phyloP scores from a whole-genome alignment of 1,140 invertebrate genomes.

The Euwallacea similis region DNA sequence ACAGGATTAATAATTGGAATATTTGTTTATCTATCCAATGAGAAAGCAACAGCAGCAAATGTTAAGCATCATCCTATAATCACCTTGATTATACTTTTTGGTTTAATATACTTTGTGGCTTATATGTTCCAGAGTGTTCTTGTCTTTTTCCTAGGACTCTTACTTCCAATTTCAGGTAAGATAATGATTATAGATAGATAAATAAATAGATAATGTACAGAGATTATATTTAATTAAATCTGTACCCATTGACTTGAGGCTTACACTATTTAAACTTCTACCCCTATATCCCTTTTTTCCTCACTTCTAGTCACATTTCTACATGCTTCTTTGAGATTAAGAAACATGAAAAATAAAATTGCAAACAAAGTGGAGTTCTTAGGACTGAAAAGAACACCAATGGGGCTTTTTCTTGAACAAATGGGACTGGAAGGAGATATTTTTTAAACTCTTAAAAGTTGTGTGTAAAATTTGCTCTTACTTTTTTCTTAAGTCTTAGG shows the following conservation, averaged over 20 bases:
- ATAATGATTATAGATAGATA: too few relatives aligned
- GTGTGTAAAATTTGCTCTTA: too few relatives aligned
- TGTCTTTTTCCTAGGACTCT: slow-evolving; percentile 73
- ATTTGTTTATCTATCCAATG: slow-evolving; percentile 67
- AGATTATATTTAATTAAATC: too few relatives aligned
- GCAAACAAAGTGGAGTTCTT: slow-evolving; percentile 76
- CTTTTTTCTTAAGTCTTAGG: too few relatives aligned
- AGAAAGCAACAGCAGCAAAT: slow-evolving; percentile 60
- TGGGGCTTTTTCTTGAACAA: slow-evolving; percentile 77
- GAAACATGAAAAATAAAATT: slow-evolving; percentile 80
- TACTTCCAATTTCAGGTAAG: slow-evolving; percentile 72
- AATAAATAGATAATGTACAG: too few relatives aligned
- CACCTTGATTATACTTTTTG: slow-evolving; percentile 63
- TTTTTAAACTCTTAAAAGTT: slow-evolving; percentile 42
- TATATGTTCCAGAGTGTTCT: slow-evolving; percentile 74
- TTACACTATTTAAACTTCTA: too few relatives aligned
- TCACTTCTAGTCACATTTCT: slow-evolving; percentile 69
- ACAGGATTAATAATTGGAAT: slow-evolving; percentile 63
- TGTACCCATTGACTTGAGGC: too few relatives aligned
- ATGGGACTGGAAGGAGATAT: slow-evolving; percentile 69
- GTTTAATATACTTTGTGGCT: slow-evolving; percentile 66
- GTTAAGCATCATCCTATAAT: slow-evolving; percentile 73
- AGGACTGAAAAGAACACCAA: slow-evolving; percentile 74
- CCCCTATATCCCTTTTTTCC: too few relatives aligned
- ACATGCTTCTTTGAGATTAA: slow-evolving; percentile 76